Base-by-base conservation (phyloP, 2,797 vertebrate genomes). In the Pangasius krempfi region DNA sequence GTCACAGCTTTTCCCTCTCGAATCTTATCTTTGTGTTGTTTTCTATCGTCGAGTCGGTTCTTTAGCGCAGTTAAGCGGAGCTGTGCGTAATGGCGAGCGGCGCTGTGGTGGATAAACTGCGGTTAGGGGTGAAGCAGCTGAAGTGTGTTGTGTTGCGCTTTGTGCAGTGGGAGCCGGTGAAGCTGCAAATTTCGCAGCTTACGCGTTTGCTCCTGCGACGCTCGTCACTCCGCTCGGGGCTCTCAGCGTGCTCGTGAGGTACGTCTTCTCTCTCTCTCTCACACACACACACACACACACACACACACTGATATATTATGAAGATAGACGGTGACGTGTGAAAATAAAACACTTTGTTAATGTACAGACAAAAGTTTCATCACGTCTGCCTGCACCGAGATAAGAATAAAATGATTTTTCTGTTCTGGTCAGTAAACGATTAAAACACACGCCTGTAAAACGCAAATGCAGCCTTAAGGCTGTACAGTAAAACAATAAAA, bases 231-330 rank as follows among this genome's bases (percentile, higher is more conserved):
- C 99, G 0, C 95, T 99, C 25, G 99, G 99, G 90, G 98, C 98
- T 78, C 97, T 99, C 93, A 99, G 99, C 47, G 98, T 99, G 91
- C 97, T 99, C 3, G 99, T 99, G 94, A 99, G 98, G 99, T 99
- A 97, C 3, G 16, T 47, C 14, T 12, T 5, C 56, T n/a, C 37
- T 44, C 70, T 22, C 54, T 27, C 18, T 40, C 37, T 37, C 37
- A 27, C 54, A 37, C 78, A 81, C 78, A 56, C 76, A 54, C 52
- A 80, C 78, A 33, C 50, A 20, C 13, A 27, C 54, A 37, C 78
- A 81, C 79, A 58, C 76, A 78, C 78, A 37, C 79, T 9, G 25
- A 16, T 52, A 16, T n/a, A 25, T 1, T 81, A 1, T 40, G 5
- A 60, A 20, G 56, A 60, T 25, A 12, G 18, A 56, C 1, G 14